phyloP scores from a whole-genome alignment of 2,888 invertebrate species.

The Drosophila emarginata region DNA sequence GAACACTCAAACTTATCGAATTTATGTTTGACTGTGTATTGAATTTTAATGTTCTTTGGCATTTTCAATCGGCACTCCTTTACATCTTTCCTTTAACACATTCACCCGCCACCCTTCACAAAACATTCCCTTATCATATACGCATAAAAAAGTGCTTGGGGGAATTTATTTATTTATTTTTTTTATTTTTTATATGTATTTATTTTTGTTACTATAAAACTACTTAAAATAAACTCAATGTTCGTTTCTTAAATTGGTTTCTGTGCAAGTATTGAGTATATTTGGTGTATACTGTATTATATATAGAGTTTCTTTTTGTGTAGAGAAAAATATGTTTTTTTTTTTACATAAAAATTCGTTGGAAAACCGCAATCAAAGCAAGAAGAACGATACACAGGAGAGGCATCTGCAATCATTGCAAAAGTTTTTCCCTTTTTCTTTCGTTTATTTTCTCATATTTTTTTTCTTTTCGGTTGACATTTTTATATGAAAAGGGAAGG shows the following conservation, averaged over 20 bases:
- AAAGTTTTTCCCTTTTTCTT: slow-evolving; percentile 25
- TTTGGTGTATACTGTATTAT: neutral
- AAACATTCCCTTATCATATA: slow-evolving; percentile 29
- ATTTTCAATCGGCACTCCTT: slow-evolving; percentile 38
- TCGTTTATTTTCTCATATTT: neutral
- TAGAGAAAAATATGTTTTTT: slow-evolving; percentile 62
- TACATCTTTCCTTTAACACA: neutral
- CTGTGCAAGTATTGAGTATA: slow-evolving; percentile 32
- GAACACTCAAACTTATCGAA: slow-evolving; percentile 71
- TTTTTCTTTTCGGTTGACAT: slow-evolving; percentile 54
- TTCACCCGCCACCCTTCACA: slow-evolving; percentile 30
- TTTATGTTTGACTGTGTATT: slow-evolving; percentile 73
- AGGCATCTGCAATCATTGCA: neutral
- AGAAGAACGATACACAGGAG: slow-evolving; percentile 39
- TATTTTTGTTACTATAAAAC: slow-evolving; percentile 47
- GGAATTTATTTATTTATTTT: slow-evolving; percentile 43
- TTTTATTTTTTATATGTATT: neutral
- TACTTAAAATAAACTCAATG: slow-evolving; percentile 71
- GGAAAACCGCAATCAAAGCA: slow-evolving; percentile 46
- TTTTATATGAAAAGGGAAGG: slow-evolving; percentile 45
- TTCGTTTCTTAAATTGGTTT: slow-evolving; percentile 65
- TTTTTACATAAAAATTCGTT: neutral
- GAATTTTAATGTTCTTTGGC: slow-evolving; percentile 68
- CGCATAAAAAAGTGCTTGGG: slow-evolving; percentile 44
- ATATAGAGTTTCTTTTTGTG: slow-evolving; percentile 9